Conservation (phyloP, 2,888 invertebrate species). For the Acanthacorydalis orientalis region DNA sequence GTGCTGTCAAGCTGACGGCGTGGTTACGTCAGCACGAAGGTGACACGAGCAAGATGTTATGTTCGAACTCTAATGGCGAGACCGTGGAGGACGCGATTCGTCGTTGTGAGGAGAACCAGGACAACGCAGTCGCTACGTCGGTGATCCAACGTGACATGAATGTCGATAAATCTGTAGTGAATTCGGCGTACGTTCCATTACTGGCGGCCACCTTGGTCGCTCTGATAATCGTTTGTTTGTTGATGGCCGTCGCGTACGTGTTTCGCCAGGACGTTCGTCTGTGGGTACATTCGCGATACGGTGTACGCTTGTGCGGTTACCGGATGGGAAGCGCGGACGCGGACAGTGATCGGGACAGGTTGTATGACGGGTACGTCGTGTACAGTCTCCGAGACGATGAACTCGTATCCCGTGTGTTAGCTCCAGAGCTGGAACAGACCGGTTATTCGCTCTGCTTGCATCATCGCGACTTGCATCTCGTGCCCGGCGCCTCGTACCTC, state of each 20-base stretch:
- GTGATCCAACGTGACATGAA: conserved; percentile 31
- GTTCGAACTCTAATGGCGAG: conserved; percentile 37
- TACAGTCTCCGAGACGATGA: conserved; percentile 69
- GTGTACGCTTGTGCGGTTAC: conserved; percentile 54
- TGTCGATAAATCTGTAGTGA: conserved; percentile 45
- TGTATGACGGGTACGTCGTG: conserved; percentile 71
- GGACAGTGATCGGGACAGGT: conserved; percentile 29
- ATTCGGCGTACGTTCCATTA: conserved; percentile 57
- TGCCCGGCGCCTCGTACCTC: conserved; percentile 42
- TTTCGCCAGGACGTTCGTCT: conserved; percentile 62
- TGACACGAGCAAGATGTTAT: conserved; percentile 52
- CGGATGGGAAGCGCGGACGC: conserved; percentile 34
- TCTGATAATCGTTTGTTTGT: conserved; percentile 48
- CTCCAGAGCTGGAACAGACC: conserved; percentile 55
- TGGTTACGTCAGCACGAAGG: conserved; percentile 53
- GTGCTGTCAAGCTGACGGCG: conserved; percentile 47
- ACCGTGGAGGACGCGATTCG: conserved; percentile 34
- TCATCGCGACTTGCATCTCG: conserved; percentile 43
- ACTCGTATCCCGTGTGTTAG: conserved; percentile 50
- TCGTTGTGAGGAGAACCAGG: conserved; percentile 42
- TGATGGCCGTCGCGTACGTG: conserved; percentile 51
- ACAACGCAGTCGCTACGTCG: conserved; percentile 45
- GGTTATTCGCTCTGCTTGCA: conserved; percentile 50
- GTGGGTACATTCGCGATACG: conserved; percentile 66
- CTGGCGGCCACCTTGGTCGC: conserved; percentile 53